Percentiles rank a stretch among this genome's conserved stretches.
phyloP scores from a whole-genome alignment of 2,797 vertebrate species.

The Australoheros facetus region DNA sequence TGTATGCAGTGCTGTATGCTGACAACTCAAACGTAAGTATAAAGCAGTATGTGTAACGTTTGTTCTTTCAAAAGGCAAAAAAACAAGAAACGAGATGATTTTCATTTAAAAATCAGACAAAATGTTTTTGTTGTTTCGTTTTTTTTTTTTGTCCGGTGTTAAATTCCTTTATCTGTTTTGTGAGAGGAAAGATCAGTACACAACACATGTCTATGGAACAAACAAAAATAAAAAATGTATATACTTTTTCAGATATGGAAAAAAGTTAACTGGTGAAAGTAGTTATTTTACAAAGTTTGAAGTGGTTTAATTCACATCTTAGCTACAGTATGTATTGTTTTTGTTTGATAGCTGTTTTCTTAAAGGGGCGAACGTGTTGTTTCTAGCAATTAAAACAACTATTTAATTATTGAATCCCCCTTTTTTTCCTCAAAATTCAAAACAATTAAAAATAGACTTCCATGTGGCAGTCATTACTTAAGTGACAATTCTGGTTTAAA shows the following conservation, averaged over 20 bases:
- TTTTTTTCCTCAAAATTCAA: not conserved
- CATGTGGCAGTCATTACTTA: not conserved
- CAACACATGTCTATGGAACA: no score
- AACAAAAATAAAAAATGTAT: not conserved
- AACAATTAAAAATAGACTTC: not conserved
- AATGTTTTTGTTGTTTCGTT: no score
- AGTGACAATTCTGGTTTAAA: not conserved
- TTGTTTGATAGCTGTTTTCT: not conserved
- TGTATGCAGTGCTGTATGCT: constrained; percentile 1
- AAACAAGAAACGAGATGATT: not conserved
- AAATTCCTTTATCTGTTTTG: not conserved
- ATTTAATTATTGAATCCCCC: not conserved
- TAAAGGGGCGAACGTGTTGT: not conserved
- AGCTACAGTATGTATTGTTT: not conserved
- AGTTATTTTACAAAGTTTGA: not conserved
- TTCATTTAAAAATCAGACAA: not conserved
- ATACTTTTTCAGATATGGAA: not conserved
- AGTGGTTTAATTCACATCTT: not conserved
- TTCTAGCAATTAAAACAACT: not conserved
- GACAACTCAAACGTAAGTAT: not conserved
- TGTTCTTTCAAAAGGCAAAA: not conserved
- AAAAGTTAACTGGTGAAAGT: not conserved
- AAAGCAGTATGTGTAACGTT: not conserved
- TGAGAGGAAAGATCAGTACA: not conserved
- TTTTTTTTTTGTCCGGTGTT: no score